These are phyloP conservation scores for Phataginus tricuspis DNA, from an alignment of 2,797 vertebrate genomes.

Conservation along the genomic window DNA sequence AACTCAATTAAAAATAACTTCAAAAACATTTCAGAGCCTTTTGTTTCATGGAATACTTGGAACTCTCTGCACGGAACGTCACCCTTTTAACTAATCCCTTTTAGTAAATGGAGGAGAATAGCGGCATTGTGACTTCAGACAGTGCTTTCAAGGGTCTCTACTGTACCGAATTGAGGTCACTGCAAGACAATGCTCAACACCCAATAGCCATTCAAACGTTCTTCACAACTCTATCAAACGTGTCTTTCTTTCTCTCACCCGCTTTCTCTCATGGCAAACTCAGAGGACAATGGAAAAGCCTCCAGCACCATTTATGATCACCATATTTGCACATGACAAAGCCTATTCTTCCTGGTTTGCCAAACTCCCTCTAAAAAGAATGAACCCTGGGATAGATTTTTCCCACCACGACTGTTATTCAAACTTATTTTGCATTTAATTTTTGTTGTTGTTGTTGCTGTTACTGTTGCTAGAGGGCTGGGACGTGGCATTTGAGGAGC, in stretches of 20 bases:
- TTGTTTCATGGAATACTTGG: slow-evolving; percentile 95
- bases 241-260: slow-evolving; percentile 91
- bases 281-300: slow-evolving; percentile 89
- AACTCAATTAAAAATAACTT: slow-evolving; percentile 94
- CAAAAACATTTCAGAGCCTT: slow-evolving; percentile 91
- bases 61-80: slow-evolving; percentile 96
- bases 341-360: slow-evolving; percentile 88
- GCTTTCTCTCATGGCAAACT: slow-evolving; percentile 94
- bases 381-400: slow-evolving; percentile 84
- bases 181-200: slow-evolving; percentile 96
- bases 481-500: slow-evolving; percentile 77
- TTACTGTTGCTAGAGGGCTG: slow-evolving; percentile 71
- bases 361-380: slow-evolving; percentile 84
- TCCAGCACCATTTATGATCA: slow-evolving; percentile 87
- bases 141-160: slow-evolving; percentile 97
- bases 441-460: slow-evolving; percentile 60
- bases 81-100: slow-evolving; percentile 97
- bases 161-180: slow-evolving; percentile 99
- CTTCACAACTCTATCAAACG: slow-evolving; percentile 98
- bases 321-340: slow-evolving; percentile 91
- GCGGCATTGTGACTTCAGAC: slow-evolving; percentile 97
- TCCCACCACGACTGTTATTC: slow-evolving; percentile 88
- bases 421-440: slow-evolving; percentile 81
- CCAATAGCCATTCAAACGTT: slow-evolving; percentile 96
- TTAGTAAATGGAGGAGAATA: slow-evolving; percentile 96